phyloP scores from a whole-genome alignment of 2,113 vertebrate genomes.

The Microtus montanus region DNA sequence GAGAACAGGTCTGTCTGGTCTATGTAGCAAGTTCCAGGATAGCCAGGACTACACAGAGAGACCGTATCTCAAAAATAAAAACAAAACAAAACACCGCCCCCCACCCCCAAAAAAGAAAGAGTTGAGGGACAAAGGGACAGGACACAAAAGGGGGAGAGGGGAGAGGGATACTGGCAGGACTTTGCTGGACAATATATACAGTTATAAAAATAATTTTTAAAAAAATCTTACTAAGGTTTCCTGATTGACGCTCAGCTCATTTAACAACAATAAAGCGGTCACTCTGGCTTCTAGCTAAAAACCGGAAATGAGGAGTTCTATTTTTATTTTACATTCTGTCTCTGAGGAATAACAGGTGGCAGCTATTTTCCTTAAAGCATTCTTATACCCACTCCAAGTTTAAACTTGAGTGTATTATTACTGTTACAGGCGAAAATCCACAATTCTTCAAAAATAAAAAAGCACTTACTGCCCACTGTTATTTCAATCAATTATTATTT shows the following conservation, averaged over 20 bases:
- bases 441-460: not conserved
- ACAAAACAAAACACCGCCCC: not conserved
- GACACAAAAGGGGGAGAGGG: no score
- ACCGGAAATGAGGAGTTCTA: constrained; percentile 19
- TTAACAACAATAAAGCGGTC: constrained; percentile 7
- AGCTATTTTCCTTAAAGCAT: constrained; percentile 36
- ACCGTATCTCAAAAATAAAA: not conserved
- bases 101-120: not conserved
- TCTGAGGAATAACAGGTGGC: constrained; percentile 22
- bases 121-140: not conserved
- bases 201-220: not conserved
- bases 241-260: not conserved
- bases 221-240: not conserved
- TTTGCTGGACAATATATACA: not conserved
- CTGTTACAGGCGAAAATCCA: constrained; percentile 49
- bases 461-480: constrained; percentile 33
- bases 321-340: constrained; percentile 45
- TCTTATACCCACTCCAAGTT: constrained; percentile 9
- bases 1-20: not conserved
- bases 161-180: no score
- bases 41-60: not conserved
- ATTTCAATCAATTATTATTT: constrained; percentile 42
- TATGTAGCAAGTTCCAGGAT: not conserved
- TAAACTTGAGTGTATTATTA: constrained; percentile 22
- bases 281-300: constrained; percentile 32